phyloP scores from a whole-genome alignment of 2,888 invertebrate species.

The Eristalis tenax region DNA sequence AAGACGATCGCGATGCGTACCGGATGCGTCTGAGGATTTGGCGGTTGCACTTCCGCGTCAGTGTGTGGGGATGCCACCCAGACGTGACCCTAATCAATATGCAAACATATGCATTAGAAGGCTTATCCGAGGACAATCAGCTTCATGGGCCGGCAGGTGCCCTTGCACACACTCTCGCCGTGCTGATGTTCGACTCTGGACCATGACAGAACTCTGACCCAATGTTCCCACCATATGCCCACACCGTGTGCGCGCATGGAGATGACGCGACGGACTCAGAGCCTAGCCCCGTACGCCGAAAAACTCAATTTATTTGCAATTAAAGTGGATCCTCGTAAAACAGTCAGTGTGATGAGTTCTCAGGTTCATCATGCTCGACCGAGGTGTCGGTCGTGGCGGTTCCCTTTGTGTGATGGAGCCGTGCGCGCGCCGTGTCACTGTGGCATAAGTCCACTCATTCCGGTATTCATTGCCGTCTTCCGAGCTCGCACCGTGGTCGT shows the following conservation, averaged over 20 bases:
- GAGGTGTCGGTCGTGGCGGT: slow-evolving; percentile 55
- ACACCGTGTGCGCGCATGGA: not conserved
- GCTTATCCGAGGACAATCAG: slow-evolving; percentile 46
- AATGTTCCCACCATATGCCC: slow-evolving; percentile 51
- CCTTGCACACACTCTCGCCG: slow-evolving; percentile 1
- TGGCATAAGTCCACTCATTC: slow-evolving; percentile 70
- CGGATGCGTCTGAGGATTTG: slow-evolving; percentile 27
- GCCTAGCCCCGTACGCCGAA: slow-evolving; percentile 43
- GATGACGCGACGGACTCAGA: not conserved
- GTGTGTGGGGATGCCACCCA: slow-evolving; percentile 3
- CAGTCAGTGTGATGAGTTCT: slow-evolving; percentile 70
- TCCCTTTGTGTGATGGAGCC: slow-evolving; percentile 59
- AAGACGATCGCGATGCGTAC: not conserved
- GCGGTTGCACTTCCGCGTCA: slow-evolving; percentile 20
- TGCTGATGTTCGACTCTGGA: slow-evolving; percentile 7
- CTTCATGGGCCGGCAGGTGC: slow-evolving; percentile 35
- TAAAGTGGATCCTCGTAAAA: slow-evolving; percentile 74
- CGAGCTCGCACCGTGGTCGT: slow-evolving; percentile 59
- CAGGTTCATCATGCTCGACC: slow-evolving; percentile 66
- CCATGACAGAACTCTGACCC: slow-evolving; percentile 58
- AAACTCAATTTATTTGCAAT: slow-evolving; percentile 75
- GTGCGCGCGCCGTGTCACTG: slow-evolving; percentile 70
- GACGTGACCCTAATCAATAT: slow-evolving; percentile 28
- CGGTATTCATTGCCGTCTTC: slow-evolving; percentile 67
- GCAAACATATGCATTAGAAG: slow-evolving; percentile 27